phyloP scores from a whole-genome alignment of 2,888 invertebrate species.

The Liodrosophila aerea region DNA sequence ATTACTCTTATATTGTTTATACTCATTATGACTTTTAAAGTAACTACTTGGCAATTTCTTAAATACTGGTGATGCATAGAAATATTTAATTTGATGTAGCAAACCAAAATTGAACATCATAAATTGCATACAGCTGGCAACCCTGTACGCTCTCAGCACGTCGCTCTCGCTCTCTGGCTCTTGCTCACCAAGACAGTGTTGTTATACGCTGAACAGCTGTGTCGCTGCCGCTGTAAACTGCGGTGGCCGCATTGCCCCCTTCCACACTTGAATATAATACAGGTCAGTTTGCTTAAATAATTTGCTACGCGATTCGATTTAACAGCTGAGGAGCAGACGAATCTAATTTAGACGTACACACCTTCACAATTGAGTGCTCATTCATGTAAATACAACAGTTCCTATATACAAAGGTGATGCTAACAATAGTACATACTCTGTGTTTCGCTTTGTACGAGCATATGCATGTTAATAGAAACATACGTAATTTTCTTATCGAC shows the following conservation, averaged over 20 bases:
- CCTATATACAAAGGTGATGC: constrained; percentile 1
- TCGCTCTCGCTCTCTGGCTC: not conserved
- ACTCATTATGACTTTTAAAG: too few relatives aligned
- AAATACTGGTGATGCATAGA: too few relatives aligned
- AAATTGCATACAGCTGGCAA: constrained; percentile 24
- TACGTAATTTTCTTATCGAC: constrained; percentile 25
- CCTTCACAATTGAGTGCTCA: constrained; percentile 13
- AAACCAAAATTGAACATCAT: too few relatives aligned
- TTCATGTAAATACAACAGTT: not conserved
- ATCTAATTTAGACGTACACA: constrained; percentile 31
- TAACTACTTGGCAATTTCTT: too few relatives aligned
- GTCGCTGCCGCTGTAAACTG: constrained; percentile 11
- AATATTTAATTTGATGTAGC: too few relatives aligned
- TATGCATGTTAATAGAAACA: not conserved
- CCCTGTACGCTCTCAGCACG: constrained; percentile 30
- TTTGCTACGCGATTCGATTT: constrained; percentile 22
- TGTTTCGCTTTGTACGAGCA: not conserved
- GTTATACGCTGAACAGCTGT: constrained; percentile 58
- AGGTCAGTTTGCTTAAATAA: constrained; percentile 34
- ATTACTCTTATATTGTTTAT: too few relatives aligned
- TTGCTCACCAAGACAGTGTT: constrained; percentile 41
- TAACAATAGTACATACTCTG: not conserved
- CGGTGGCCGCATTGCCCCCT: not conserved
- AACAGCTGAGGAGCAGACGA: constrained; percentile 20
- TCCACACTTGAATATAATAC: too few relatives aligned